phyloP scores from a whole-genome alignment of 2,113 vertebrate species.

The Gorsachius goisagi region DNA sequence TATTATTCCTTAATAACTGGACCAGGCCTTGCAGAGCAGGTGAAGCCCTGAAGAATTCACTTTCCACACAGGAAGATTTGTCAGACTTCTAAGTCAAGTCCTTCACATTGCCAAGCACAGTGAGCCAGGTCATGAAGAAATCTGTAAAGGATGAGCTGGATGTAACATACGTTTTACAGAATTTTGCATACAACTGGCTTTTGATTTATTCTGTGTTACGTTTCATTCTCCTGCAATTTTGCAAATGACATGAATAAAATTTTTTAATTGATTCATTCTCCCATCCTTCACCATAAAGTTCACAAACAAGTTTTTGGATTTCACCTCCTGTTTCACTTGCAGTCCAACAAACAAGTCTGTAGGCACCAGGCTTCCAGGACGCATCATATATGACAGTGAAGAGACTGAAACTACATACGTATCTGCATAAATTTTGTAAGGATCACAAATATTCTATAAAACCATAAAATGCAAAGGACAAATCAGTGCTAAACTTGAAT shows the following conservation, averaged over 20 bases:
- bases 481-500: background rate
- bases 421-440: background rate
- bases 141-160: background rate
- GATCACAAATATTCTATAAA: background rate
- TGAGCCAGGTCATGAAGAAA: background rate
- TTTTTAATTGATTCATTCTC: background rate
- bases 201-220: background rate
- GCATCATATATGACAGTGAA: background rate
- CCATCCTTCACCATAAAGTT: background rate
- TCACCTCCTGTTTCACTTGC: background rate
- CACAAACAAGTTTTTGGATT: background rate
- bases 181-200: background rate
- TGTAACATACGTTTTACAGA: background rate
- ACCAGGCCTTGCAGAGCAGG: background rate
- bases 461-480: background rate
- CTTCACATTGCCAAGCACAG: background rate
- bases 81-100: background rate
- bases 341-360: background rate
- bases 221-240: background rate
- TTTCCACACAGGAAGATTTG: background rate
- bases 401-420: background rate
- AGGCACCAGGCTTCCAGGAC: background rate
- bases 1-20: background rate
- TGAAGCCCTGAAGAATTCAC: background rate
- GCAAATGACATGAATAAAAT: background rate